Base-by-base conservation (phyloP, 1,140 invertebrate genomes). In the Asbolus verrucosus region DNA sequence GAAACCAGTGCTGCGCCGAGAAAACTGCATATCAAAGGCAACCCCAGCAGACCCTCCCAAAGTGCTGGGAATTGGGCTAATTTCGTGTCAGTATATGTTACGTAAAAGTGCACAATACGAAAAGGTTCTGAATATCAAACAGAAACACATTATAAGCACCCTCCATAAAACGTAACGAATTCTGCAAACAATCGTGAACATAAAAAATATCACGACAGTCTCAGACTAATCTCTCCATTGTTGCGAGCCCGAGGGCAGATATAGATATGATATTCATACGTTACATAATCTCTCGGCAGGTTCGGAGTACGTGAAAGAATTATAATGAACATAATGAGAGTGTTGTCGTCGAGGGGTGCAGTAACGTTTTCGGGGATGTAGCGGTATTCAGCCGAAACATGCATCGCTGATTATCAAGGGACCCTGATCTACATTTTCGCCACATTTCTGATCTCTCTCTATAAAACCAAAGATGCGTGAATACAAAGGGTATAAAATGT, bases 221-320 rank as follows among this genome's bases (percentile, higher is more conserved):
- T 46, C 41, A 46, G 41, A 46, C 46, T 54, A 54, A 54, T 54
- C 46, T 54, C 21, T 54, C 46, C 21, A 54, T 54, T 54, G 46
- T 54, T 54, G 46, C 46, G 1, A 54, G 27, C 46, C 46, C 19
- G 21, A 54, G 46, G 46, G 46, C 46, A 54, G 46, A 54, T 54
- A 54, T 36, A 62, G 59, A 62, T 62, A 62, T 62, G 59, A 62
- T 62, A 62, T 62, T 62, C 59, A 62, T 62, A 62, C 59, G 59
- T 18, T 62, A 14, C 18, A 19, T 62, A 62, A 62, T 62, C 59
- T 62, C 59, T 24, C 36, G 59, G 36, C 59, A 62, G 59, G 59
- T 62, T 62, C 18, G 9, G 36, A 18, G 30, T 18, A 14, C 18
- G 36, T 36, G 36, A 62, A 39, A 62, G 36, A 38, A 62, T 62